Evolutionary conservation across 2,113 vertebrate species (phyloP).

Genomic region (Plectropomus leopardus): DNA sequence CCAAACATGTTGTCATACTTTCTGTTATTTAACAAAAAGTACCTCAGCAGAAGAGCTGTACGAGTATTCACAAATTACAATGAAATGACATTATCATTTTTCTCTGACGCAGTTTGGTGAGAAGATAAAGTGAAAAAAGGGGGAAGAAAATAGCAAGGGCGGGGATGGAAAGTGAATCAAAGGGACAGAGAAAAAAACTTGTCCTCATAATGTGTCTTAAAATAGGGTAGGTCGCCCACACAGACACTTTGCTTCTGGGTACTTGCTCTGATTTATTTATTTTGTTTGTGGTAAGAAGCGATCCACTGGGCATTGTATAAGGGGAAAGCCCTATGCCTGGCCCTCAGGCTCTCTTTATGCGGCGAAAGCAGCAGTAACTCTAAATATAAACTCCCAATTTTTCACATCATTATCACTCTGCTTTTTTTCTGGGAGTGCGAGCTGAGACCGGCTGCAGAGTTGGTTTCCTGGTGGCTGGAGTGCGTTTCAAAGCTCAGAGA

Average conservation of each 20-base stretch:
- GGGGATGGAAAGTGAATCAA: conserved; percentile 35
- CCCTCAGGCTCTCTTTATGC: conserved; percentile 48
- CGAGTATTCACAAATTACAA: no score
- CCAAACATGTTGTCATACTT: no score
- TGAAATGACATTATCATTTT: no score
- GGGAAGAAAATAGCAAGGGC: background rate
- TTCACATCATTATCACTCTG: conserved; percentile 53
- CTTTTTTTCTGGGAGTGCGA: conserved; percentile 23
- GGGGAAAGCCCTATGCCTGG: conserved; percentile 58
- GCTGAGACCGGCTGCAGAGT: conserved; percentile 21
- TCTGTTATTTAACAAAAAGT: no score
- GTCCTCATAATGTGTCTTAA: conserved; percentile 62
- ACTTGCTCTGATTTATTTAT: conserved; percentile 73
- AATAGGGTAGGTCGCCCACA: conserved; percentile 64
- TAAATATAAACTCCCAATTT: conserved; percentile 54
- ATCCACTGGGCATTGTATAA: conserved; percentile 59
- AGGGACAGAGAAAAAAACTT: conserved; percentile 31
- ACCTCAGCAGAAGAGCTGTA: no score
- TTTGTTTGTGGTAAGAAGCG: conserved; percentile 63
- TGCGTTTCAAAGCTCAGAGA: conserved; percentile 39
- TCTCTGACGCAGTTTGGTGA: no score
- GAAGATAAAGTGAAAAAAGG: no score
- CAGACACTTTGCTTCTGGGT: conserved; percentile 62
- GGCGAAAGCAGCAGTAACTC: conserved; percentile 43
- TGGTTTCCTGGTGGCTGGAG: conserved; percentile 40